Evolutionary conservation across 2,113 vertebrate species (phyloP), one percentile per base, ranked within the genome.

Genomic region (Argyrosomus japonicus): DNA sequence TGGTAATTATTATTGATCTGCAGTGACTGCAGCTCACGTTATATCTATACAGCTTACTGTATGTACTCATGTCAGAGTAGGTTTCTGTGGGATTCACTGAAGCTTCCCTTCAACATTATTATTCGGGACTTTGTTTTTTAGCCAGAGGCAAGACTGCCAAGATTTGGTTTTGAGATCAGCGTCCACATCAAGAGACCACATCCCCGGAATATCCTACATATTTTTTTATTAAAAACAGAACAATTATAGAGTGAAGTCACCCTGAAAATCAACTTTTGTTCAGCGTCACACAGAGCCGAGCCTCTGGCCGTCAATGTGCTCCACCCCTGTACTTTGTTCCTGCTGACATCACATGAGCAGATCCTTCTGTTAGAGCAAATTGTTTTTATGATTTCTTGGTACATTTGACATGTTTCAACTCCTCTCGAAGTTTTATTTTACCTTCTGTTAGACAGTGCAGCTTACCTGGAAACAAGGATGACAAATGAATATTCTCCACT

Each of bases 191-290:
- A 70, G 36, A 32, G 29, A 70, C 25, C 45, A 45, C 56, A 56
- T 25, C 47, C 14, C 13, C 32, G 21, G 7, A 65, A 32, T 47
- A 45, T 51, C 18, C 18, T 54, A 40, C 53, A 43, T 68, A 23
- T 80, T 19, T 68, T 32, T 51, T 64, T 63, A 58, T 65, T 65
- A 61, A 18, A 65, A 75, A 15, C 47, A 63, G 63, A 77, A 19
- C 70, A 73, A 82, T 74, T 40, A 3, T 23, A 23, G 27, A 0
- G 60, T 76, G 65, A 77, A 86, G 3, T 27, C 80, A 0, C 54
- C 73, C 84, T 86, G 77, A 88, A 87, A 83, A 65, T 58, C n/a
- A 21, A 69, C 78, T 63, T 79, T 75, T 78, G 75, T 64, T 82
- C 21, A 58, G 8, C 18, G 8, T 83, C 60, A 2, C 6, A 10